phyloP scores from a whole-genome alignment of 1,140 invertebrate species.

The Apis dorsata region DNA sequence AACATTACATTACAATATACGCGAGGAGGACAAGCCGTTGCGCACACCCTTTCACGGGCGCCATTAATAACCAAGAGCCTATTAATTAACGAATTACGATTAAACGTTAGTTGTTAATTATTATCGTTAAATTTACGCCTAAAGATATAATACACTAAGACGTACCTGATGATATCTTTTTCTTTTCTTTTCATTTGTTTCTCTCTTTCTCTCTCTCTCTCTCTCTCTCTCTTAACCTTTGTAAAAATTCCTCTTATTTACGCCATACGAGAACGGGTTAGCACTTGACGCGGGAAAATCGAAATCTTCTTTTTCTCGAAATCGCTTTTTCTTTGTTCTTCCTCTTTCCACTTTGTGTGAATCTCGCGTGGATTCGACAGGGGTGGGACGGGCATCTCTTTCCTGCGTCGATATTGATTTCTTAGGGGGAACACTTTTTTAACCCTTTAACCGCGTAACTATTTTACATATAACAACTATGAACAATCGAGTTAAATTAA shows the following conservation, averaged over 20 bases:
- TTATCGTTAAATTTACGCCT: conserved; percentile 72
- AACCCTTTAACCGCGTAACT: conserved; percentile 2
- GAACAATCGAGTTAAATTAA: no score
- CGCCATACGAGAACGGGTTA: conserved; percentile 19
- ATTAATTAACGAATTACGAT: conserved; percentile 64
- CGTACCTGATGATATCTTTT: conserved; percentile 71
- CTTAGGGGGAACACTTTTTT: background rate
- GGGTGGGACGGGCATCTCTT: background rate
- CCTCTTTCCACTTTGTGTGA: background rate
- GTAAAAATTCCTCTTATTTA: conserved; percentile 63
- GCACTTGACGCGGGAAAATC: conserved; percentile 4
- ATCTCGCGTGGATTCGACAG: conserved; percentile 14
- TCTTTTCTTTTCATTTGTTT: background rate
- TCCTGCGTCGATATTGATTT: background rate
- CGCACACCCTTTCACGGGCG: conserved; percentile 7
- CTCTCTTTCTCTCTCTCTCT: background rate
- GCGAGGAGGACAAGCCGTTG: conserved; percentile 32
- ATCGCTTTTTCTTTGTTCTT: background rate
- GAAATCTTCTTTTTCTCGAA: background rate
- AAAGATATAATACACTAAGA: conserved; percentile 73
- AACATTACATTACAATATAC: background rate
- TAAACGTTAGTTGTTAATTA: conserved; percentile 73
- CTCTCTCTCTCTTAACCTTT: conserved; percentile 16
- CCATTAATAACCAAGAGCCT: conserved; percentile 48
- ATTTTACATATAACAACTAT: no score